phyloP scores from a whole-genome alignment of 1,140 invertebrate genomes.

The Lycorma delicatula region DNA sequence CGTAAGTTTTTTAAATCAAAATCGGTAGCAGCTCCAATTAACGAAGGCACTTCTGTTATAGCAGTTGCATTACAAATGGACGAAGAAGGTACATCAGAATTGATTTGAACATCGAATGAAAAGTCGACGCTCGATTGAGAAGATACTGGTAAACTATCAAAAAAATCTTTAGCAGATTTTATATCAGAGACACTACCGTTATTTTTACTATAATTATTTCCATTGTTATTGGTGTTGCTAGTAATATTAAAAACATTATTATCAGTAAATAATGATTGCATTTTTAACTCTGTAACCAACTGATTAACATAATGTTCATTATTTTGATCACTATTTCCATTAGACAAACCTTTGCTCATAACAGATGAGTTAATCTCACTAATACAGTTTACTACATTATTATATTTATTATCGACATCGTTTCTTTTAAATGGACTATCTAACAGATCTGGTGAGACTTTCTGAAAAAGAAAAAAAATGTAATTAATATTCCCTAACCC shows the following conservation, averaged over 20 bases:
- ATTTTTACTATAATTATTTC: too few species aligned
- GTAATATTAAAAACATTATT: not conserved
- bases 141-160: conserved; percentile 3
- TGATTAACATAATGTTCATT: not conserved
- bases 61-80: not conserved
- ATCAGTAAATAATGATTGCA: not conserved
- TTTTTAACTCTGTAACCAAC: conserved; percentile 1
- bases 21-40: not conserved
- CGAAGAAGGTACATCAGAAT: not conserved
- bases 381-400: too few species aligned
- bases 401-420: too few species aligned
- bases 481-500: too few species aligned
- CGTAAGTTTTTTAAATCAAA: not conserved
- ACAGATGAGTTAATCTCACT: too few species aligned
- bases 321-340: not conserved
- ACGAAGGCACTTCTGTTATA: not conserved
- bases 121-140: not conserved
- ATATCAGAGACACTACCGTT: too few species aligned
- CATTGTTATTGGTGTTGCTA: not conserved
- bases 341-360: too few species aligned
- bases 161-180: conserved; percentile 13
- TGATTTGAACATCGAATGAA: not conserved
- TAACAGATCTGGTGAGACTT: too few species aligned
- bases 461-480: too few species aligned
- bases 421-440: too few species aligned